These are phyloP conservation scores for Acanthoscelides obtectus DNA, from an alignment of 2,888 invertebrate species.

Conservation along the genomic window DNA sequence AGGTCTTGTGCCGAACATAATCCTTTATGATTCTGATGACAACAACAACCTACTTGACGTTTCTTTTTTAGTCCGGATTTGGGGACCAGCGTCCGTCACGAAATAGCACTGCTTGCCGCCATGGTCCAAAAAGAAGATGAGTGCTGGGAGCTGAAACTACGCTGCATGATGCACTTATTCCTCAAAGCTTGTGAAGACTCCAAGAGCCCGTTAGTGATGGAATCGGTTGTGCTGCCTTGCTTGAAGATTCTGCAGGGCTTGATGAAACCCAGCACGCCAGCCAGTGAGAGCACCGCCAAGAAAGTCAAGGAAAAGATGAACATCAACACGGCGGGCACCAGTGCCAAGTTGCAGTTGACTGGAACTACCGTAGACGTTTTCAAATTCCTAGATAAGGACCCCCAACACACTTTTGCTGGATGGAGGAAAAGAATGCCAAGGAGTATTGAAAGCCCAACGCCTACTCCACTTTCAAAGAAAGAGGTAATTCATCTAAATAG, in stretches of 20 bases:
- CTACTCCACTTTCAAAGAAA: constrained; percentile 29
- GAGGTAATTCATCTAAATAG: constrained; percentile 24
- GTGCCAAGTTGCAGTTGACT: constrained; percentile 4
- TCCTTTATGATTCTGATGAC: no score
- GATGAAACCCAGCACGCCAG: constrained; percentile 62
- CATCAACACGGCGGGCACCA: not conserved
- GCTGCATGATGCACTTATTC: constrained; percentile 84
- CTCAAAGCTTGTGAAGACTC: constrained; percentile 71
- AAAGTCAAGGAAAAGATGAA: constrained; percentile 20
- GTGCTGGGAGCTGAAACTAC: constrained; percentile 91
- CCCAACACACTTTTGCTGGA: constrained; percentile 62
- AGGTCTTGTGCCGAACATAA: no score
- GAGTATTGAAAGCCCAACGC: constrained; percentile 34
- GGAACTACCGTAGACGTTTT: constrained; percentile 63
- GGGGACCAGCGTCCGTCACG: constrained; percentile 76
- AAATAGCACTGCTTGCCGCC: constrained; percentile 82
- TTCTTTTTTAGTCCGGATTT: constrained; percentile 50
- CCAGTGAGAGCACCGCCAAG: constrained; percentile 48
- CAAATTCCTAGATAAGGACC: constrained; percentile 70
- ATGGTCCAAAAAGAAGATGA: constrained; percentile 89
- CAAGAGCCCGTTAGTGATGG: constrained; percentile 81
- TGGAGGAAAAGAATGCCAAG: constrained; percentile 66
- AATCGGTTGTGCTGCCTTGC: constrained; percentile 89
- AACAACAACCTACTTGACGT: not conserved
- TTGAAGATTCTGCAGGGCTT: constrained; percentile 83